Evolutionary conservation across 2,888 invertebrate species (phyloP), one percentile per base, ranked within the genome.

Genomic region (Ormyrus rosae): DNA sequence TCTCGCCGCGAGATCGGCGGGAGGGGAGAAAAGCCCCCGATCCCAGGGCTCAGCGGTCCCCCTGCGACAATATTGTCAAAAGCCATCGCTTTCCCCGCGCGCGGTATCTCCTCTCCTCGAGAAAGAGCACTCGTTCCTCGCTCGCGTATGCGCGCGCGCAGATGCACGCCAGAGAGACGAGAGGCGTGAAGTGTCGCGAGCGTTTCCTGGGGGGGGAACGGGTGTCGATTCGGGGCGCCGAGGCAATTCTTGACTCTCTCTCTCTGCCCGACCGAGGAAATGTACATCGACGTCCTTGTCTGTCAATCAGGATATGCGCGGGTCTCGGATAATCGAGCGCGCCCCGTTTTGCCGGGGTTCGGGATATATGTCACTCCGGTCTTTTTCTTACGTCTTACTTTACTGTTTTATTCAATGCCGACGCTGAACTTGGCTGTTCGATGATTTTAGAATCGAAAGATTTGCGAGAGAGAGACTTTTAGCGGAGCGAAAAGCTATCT

Each of bases 51-150:
- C 75, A 75, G 50, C 75, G 13, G n/a, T 53, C 61, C 48, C 51
- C 46, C 67, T 19, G 51, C 75, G 75, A 68, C 76, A 76, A 76
- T 76, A 61, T 76, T 76, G 76, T 76, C 76, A 76, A 76, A 75
- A 76, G 76, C 60, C 69, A 51, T 51, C 56, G 53, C 71, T 19
- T 48, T 45, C 68, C 34, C 45, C 55, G 46, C 19, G 46, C 19
- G 64, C 11, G n/a, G n/a, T 19, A 3, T n/a, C 64, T 58, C n/a
- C 13, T 48, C 58, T n/a, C 2, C 34, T 51, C 19, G 65, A 6
- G 9, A 6, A 51, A 10, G 19, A 19, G 65, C 65, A 19, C 19
- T 19, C 19, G 19, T 19, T 19, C 19, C 19, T 19, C 19, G 13
- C 50, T 51, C 51, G 56, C 7, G 8, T 34, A 13, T 13, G 0